A percentile compares a stretch with the other conserved stretches of the same genome.
Conservation (phyloP, 2,888 invertebrate species). For the Megastigmus dorsalis region DNA sequence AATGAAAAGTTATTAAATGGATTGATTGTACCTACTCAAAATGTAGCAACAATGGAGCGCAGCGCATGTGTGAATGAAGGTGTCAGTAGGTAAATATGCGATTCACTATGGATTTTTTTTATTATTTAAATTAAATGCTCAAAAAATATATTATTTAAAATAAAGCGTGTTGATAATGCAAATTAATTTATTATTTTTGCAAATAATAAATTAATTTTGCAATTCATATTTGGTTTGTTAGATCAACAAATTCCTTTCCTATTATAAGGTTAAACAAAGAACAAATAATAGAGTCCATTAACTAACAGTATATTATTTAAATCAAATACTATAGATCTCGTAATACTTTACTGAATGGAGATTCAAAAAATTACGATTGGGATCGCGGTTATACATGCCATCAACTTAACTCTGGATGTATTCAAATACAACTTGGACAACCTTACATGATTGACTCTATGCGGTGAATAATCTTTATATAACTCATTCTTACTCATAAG, state of each 20-base stretch:
- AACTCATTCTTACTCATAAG: background rate
- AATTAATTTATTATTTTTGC: too few species aligned
- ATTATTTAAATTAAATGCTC: background rate
- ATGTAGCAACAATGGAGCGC: slow-evolving; percentile 93
- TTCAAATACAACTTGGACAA: slow-evolving; percentile 95
- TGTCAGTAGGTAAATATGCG: slow-evolving; percentile 80
- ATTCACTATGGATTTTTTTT: too few species aligned
- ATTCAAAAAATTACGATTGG: slow-evolving; percentile 97
- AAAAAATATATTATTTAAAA: background rate
- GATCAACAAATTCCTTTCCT: too few species aligned
- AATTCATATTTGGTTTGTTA: too few species aligned
- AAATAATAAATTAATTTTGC: too few species aligned
- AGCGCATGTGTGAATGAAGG: slow-evolving; percentile 97
- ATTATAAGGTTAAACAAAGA: too few species aligned
- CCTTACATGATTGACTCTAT: slow-evolving; percentile 94
- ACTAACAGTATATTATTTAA: too few species aligned
- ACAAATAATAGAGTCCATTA: too few species aligned
- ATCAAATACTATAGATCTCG: slow-evolving; percentile 83
- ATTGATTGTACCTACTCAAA: slow-evolving; percentile 87
- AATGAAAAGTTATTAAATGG: slow-evolving; percentile 86
- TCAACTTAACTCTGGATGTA: slow-evolving; percentile 94
- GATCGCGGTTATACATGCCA: slow-evolving; percentile 99
- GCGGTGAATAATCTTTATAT: slow-evolving; percentile 75
- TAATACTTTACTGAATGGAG: slow-evolving; percentile 96
- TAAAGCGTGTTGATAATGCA: too few species aligned